Base-by-base conservation (phyloP, 2,797 vertebrate genomes). In the Characodon lateralis region DNA sequence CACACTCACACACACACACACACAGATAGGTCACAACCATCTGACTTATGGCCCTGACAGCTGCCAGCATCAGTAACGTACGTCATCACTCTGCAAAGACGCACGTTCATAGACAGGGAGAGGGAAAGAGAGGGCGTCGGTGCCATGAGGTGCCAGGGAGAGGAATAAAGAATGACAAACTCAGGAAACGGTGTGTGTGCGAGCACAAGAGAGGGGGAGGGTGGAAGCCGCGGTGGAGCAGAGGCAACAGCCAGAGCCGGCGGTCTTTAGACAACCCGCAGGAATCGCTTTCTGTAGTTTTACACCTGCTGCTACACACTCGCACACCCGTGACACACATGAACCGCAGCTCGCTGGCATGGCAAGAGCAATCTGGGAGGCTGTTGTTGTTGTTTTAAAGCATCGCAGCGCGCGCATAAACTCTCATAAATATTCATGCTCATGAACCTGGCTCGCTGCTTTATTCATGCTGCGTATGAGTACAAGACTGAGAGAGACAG, bases 351-450 rank as follows among this genome's bases (percentile, higher is more conserved):
- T 86, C n/a, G 75, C 85, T 83, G 87, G 85, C 83, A 90, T 90
- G 88, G 91, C 91, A 88, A 85, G 86, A 84, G 82, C 87, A 90
- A 92, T 87, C 81, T 82, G 88, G 79, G 83, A 88, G 89, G 90
- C 91, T 90, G 88, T 87, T 94, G 94, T 88, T 91, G 90, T 93
- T 94, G 92, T 94, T 92, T 93, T 93, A 94, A 92, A 92, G 92
- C 88, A 91, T 89, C 85, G 80, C 92, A 89, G 91, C 88, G 91
- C 88, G 90, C 89, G 90, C 92, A 93, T 92, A 94, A 93, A 94
- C 91, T 88, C 91, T 89, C 89, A 94, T 94, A 93, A 94, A 94
- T 92, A 94, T 93, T 93, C 92, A 94, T 93, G 90, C 82, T 86
- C 90, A 94, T 93, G 92, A 94, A 92, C 91, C 89, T 92, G 90